Conservation (phyloP, 30 jellyfish, hydroid and myxozoan genomes). For the Turritopsis dohrnii region DNA sequence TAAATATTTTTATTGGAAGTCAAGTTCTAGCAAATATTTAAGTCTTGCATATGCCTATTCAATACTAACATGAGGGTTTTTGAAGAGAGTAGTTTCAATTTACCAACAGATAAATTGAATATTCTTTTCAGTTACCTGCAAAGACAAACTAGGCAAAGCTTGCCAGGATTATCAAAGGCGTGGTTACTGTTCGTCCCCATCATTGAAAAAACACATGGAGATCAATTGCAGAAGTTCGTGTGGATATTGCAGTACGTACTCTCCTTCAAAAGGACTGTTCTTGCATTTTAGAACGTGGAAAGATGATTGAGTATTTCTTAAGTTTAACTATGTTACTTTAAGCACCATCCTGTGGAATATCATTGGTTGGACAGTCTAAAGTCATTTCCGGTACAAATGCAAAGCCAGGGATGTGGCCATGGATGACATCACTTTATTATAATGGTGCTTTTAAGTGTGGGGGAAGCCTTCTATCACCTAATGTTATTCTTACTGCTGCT, state of each 20-base stretch:
- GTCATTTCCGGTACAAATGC: conserved; percentile 29
- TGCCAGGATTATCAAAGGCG: neutral
- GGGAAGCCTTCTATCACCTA: conserved; percentile 18
- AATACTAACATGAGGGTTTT: too few species aligned
- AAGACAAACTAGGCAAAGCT: neutral
- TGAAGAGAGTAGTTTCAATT: too few species aligned
- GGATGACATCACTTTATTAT: conserved; percentile 11
- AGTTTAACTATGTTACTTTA: neutral
- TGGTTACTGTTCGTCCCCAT: neutral
- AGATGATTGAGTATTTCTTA: neutral
- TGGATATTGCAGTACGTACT: neutral
- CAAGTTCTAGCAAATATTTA: too few species aligned
- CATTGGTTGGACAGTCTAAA: neutral
- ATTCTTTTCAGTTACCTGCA: neutral
- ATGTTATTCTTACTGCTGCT: conserved; percentile 28
- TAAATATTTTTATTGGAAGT: too few species aligned
- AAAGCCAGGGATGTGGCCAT: conserved; percentile 30
- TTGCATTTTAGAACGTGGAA: neutral
- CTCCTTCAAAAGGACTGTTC: neutral
- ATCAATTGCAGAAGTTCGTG: conserved; percentile 8
- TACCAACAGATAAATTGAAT: neutral
- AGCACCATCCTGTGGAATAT: neutral
- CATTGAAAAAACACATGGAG: neutral
- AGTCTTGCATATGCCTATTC: too few species aligned
- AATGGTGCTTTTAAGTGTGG: conserved; percentile 22